Evolutionary conservation across 2,888 invertebrate species (phyloP).

Genomic region (Nephrotoma flavescens): DNA sequence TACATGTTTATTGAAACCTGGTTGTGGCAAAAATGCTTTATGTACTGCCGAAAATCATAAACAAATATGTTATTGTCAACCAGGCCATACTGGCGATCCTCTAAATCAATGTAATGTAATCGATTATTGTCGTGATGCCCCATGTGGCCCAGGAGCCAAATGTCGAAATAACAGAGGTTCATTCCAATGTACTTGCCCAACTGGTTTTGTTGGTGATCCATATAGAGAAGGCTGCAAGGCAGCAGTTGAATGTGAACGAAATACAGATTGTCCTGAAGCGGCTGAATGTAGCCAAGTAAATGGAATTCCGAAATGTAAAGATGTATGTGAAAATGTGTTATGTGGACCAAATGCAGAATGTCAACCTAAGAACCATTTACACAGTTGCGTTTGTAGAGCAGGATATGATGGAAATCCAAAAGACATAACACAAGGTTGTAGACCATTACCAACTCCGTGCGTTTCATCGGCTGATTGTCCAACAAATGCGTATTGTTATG

Average conservation of each 20-base stretch:
- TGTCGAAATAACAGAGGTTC: conserved; percentile 70
- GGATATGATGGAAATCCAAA: conserved; percentile 67
- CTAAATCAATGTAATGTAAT: conserved; percentile 52
- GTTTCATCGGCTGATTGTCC: conserved; percentile 57
- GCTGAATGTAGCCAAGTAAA: conserved; percentile 61
- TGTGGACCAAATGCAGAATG: conserved; percentile 82
- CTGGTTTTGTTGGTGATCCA: conserved; percentile 70
- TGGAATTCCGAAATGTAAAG: conserved; percentile 64
- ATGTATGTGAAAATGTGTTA: conserved; percentile 60
- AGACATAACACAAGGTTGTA: conserved; percentile 54
- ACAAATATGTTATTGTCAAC: conserved; percentile 71
- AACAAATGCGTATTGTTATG: conserved; percentile 66
- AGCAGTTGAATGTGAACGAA: conserved; percentile 64
- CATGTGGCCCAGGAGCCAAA: conserved; percentile 64
- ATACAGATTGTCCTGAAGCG: conserved; percentile 65
- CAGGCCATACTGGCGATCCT: conserved; percentile 73
- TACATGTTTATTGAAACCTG: conserved; percentile 67
- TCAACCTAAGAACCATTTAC: conserved; percentile 55
- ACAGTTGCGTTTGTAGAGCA: conserved; percentile 60
- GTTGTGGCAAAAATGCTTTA: conserved; percentile 71
- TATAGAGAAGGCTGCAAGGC: conserved; percentile 68
- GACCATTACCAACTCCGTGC: conserved; percentile 58
- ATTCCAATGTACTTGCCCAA: conserved; percentile 65
- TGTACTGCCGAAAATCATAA: conserved; percentile 73
- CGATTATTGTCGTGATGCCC: conserved; percentile 62